These are phyloP conservation scores for Molossus molossus DNA, from an alignment of 2,797 vertebrate species.

Conservation along the genomic window DNA sequence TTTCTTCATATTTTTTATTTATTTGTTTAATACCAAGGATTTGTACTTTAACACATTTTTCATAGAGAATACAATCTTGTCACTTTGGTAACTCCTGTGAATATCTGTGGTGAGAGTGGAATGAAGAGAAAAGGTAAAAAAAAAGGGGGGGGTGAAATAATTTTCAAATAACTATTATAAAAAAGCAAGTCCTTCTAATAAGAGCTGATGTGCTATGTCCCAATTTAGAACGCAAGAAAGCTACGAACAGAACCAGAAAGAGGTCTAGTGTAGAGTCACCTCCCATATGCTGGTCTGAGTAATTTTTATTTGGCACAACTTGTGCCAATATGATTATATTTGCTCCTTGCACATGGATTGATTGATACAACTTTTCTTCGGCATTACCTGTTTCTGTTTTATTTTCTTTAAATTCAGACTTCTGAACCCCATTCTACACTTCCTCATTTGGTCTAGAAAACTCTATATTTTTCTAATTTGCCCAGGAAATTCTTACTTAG, in stretches of 20 bases:
- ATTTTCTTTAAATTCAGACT: constrained; percentile 17
- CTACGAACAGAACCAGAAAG: background rate
- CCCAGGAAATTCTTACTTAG: background rate
- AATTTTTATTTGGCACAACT: background rate
- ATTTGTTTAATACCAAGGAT: background rate
- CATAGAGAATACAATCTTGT: background rate
- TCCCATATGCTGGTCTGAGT: background rate
- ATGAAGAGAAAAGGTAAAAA: background rate
- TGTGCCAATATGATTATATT: background rate
- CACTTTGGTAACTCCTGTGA: background rate
- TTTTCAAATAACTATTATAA: background rate
- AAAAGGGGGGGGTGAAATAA: background rate
- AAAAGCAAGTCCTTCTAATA: background rate
- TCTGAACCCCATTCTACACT: background rate
- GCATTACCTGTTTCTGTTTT: background rate
- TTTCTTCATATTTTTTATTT: constrained; percentile 19
- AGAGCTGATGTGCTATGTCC: background rate
- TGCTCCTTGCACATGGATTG: background rate
- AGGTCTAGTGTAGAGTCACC: background rate
- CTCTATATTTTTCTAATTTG: background rate
- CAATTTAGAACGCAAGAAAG: background rate
- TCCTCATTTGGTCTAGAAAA: background rate
- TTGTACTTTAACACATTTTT: constrained; percentile 39
- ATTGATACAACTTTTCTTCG: background rate
- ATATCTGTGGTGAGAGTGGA: background rate